Evolutionary conservation across 2,113 vertebrate species (phyloP), one percentile per base, ranked within the genome.

Genomic region (Nanorana parkeri): DNA sequence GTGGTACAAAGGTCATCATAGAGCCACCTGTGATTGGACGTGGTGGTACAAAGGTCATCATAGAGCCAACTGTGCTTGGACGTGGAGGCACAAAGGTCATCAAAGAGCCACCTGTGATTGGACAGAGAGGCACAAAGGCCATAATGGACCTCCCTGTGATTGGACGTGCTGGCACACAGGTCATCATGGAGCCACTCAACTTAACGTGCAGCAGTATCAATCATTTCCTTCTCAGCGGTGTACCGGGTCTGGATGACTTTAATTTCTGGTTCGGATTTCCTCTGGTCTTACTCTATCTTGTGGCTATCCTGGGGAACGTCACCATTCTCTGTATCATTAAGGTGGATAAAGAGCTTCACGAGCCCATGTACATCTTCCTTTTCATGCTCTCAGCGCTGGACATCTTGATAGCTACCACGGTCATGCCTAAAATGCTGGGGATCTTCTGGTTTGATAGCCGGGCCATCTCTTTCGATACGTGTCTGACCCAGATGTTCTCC

Each of bases 401-500:
- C 61, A 19, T 83, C 13, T 20, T 80, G 4, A 2, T 60, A 20
- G 65, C 77, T 47, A 73, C 77, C 20, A 54, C 26, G 0, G 55
- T 60, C n/a, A 55, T 83, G 52, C 80, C 73, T 4, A 77, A 52
- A 75, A 77, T 81, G 72, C 19, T 69, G 65, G 61, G 55, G 47
- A 69, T 58, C 71, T 83, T 77, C 26, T 66, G 28, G 80, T 56
- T 24, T 6, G 19, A 71, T 26, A n/a, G 23, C 24, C 52, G 28
- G 1, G 26, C 28, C n/a, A 69, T 84, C 24, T 1, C 71, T 2
- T 72, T 80, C 7, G 17, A 71, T 16, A 26, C 17, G 20, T 84
- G 83, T 52, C 65, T 84, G 1, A 60, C 66, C 41, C 84, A 85
- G 29, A 17, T 85, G 61, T 84, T 66, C 29, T 81, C 78, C 68